phyloP scores from a whole-genome alignment of 1,140 invertebrate species.

The Brachionus paranguensis region DNA sequence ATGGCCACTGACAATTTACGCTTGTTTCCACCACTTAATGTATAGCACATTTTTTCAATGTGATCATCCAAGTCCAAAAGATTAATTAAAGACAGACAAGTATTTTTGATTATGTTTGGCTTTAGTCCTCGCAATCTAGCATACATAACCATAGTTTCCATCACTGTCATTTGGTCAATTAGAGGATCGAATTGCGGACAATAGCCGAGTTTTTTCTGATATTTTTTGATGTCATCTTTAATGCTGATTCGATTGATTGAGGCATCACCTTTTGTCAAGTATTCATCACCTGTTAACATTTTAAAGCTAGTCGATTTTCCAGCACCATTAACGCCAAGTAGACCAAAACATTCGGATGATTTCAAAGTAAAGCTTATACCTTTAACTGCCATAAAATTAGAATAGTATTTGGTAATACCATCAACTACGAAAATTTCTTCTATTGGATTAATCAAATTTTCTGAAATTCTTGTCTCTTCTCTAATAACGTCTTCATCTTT shows the following conservation, averaged over 20 bases:
- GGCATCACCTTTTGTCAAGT: constrained; percentile 15
- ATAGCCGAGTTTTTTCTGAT: constrained; percentile 49
- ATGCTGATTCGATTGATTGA: constrained; percentile 45
- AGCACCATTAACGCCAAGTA: constrained; percentile 81
- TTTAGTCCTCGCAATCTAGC: constrained; percentile 38
- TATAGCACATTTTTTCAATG: constrained; percentile 25
- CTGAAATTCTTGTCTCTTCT: constrained; percentile 2
- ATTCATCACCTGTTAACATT: constrained; percentile 63
- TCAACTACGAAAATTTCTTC: constrained; percentile 48
- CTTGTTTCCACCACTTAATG: constrained; percentile 54
- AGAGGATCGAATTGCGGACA: constrained; percentile 60
- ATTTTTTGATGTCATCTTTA: constrained; percentile 53
- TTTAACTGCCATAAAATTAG: constrained; percentile 56
- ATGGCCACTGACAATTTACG: constrained; percentile 56
- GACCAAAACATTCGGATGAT: constrained; percentile 71
- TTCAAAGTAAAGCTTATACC: not conserved
- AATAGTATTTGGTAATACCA: constrained; percentile 60
- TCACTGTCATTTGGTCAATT: constrained; percentile 52
- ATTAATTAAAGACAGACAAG: constrained; percentile 20
- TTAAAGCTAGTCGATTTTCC: constrained; percentile 79
- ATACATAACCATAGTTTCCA: constrained; percentile 33
- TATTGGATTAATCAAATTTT: not conserved
- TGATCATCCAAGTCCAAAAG: constrained; percentile 23
- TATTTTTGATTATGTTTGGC: not conserved
- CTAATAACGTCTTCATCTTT: constrained; percentile 11